Conservation (phyloP, 2,113 vertebrate species). For the Furnarius figulus region DNA sequence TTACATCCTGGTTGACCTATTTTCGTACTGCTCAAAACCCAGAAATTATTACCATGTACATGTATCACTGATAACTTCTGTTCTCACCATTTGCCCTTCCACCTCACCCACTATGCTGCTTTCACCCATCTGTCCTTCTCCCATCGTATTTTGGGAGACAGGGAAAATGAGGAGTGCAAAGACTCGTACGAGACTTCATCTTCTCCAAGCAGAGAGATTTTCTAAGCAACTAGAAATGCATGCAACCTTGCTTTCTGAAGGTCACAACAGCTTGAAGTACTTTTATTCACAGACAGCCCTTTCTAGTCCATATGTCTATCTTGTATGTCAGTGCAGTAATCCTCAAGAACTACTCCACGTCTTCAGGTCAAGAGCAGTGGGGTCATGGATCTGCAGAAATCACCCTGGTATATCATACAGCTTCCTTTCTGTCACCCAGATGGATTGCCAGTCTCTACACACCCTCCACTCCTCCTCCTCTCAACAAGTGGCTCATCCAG, state of each 20-base stretch:
- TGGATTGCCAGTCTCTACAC: rapidly evolving
- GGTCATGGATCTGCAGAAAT: background rate
- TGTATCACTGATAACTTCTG: background rate
- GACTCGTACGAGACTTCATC: background rate
- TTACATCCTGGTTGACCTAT: background rate
- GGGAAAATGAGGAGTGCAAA: background rate
- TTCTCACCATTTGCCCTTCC: rapidly evolving
- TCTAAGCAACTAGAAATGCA: background rate
- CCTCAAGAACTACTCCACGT: background rate
- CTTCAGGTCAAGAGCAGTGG: background rate
- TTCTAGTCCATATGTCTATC: background rate
- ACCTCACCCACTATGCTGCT: background rate
- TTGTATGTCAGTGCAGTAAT: background rate
- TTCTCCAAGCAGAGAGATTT: background rate
- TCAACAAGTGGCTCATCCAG: background rate
- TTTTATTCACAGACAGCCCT: background rate
- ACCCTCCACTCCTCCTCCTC: background rate
- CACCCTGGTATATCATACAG: background rate
- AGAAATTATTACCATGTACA: background rate
- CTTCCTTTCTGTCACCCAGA: background rate
- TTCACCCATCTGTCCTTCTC: background rate
- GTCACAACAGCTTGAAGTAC: background rate
- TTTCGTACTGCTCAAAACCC: background rate
- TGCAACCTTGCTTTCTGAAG: background rate
- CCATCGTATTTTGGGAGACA: background rate